Evolutionary conservation across 2,888 invertebrate genomes (phyloP), one percentile per base, ranked within the genome.

Genomic region (Quadroppia sp.): DNA sequence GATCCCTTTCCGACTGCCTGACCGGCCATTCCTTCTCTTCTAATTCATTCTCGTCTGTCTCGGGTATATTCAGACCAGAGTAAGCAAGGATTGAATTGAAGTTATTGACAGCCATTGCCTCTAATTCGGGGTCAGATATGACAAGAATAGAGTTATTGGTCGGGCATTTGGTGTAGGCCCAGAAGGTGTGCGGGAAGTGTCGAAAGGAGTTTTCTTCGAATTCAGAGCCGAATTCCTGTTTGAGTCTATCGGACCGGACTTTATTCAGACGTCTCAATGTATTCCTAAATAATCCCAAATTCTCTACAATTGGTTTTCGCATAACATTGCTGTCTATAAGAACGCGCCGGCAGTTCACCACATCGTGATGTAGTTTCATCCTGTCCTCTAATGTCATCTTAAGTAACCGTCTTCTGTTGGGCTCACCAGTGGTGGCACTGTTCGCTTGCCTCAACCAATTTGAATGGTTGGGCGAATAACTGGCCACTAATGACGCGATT

Each of bases 11-110:
- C 17, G 53, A 36, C 20, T 50, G 36, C 48, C 74, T 53, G n/a
- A 36, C 36, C 50, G 69, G 69, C 69, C 69, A 69, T 20, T 69
- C 69, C 23, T 69, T 69, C 45, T 69, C 69, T 45, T 69, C 69
- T 28, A 69, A 69, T 11, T 25, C 69, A 30, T 45, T 73, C 20
- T 56, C 71, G 28, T 40, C 42, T 13, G 13, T 67, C 30, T 67
- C 45, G 1, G 36, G 36, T 15, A 64, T 50, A 48, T 70, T 73
- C 4, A 94, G 84, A 0, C 94, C 93, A 4, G 93, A 91, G 83
- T 94, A 96, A 28, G 92, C 91, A 79, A 96, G 86, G 81, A 95
- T 90, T 59, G 89, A 86, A 83, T 92, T 91, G 82, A 94, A 96
- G 80, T 94, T 90, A 83, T 91, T 91, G 79, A 93, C 83, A 81